phyloP scores from a whole-genome alignment of 2,113 vertebrate genomes.

The Tachuris rubrigastra region DNA sequence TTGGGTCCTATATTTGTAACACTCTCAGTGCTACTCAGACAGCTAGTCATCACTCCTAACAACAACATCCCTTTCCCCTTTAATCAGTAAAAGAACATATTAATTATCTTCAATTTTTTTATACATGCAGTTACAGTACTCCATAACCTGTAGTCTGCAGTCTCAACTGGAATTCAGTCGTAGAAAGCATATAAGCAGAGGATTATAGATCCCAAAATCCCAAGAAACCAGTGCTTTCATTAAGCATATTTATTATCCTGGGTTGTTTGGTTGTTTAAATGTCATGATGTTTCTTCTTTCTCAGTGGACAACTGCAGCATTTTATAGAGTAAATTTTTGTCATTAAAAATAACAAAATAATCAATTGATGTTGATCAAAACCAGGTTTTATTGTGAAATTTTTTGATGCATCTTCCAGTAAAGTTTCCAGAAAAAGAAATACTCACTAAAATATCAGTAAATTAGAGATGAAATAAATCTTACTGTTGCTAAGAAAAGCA shows the following conservation, averaged over 20 bases:
- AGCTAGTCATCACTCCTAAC: not conserved
- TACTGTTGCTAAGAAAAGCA: not conserved
- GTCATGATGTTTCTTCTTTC: not conserved
- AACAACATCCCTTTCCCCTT: not conserved
- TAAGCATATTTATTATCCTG: not conserved
- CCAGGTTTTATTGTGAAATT: not conserved
- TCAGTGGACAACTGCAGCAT: not conserved
- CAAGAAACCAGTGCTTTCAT: not conserved
- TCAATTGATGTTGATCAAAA: not conserved
- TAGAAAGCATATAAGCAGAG: not conserved
- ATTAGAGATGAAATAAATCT: not conserved
- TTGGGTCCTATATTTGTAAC: not conserved
- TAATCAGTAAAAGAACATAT: not conserved
- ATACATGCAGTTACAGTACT: not conserved
- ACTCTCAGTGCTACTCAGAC: not conserved
- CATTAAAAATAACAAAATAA: not conserved
- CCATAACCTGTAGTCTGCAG: not conserved
- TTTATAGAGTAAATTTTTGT: not conserved
- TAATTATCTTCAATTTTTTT: not conserved
- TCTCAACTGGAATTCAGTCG: not conserved
- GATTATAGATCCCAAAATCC: not conserved
- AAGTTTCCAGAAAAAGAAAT: not conserved
- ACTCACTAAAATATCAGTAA: not conserved
- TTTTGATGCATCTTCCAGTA: not conserved
- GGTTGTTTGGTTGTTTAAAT: not conserved